A percentile compares a stretch with the other conserved stretches of the same genome.
phyloP scores from a whole-genome alignment of 2,888 invertebrate genomes.

The Nebria brevicollis region DNA sequence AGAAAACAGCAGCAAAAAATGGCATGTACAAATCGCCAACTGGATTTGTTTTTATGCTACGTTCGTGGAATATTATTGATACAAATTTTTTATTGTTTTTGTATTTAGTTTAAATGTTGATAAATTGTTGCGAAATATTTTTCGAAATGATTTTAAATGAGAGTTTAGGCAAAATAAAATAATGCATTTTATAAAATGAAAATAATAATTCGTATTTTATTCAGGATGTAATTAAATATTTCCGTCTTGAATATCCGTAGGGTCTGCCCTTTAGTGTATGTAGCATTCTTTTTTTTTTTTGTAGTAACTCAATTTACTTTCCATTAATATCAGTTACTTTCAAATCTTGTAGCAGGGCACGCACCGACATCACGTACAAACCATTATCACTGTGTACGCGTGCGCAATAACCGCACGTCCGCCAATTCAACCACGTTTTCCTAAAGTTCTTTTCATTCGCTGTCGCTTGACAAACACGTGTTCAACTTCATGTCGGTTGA shows the following conservation, averaged over 20 bases:
- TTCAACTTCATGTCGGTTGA: background rate
- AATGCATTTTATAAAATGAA: background rate
- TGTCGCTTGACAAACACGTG: conserved; percentile 1
- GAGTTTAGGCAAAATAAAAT: no score
- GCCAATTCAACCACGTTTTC: background rate
- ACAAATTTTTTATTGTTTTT: background rate
- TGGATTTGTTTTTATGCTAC: background rate
- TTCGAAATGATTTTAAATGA: no score
- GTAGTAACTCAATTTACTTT: conserved; percentile 1
- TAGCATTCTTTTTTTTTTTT: background rate
- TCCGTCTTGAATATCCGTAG: background rate
- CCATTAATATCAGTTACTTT: conserved; percentile 1
- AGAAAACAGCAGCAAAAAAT: background rate
- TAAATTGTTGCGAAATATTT: no score
- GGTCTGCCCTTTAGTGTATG: background rate
- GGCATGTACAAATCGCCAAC: background rate
- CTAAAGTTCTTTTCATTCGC: background rate
- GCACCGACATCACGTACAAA: background rate
- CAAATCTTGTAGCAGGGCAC: background rate
- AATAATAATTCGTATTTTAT: background rate
- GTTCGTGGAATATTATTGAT: background rate
- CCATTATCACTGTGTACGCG: background rate
- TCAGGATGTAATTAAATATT: background rate
- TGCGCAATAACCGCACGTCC: background rate
- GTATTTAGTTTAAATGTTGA: background rate